Evolutionary conservation across 2,888 invertebrate species (phyloP), one percentile per base, ranked within the genome.

Genomic region (Phasia obesa): DNA sequence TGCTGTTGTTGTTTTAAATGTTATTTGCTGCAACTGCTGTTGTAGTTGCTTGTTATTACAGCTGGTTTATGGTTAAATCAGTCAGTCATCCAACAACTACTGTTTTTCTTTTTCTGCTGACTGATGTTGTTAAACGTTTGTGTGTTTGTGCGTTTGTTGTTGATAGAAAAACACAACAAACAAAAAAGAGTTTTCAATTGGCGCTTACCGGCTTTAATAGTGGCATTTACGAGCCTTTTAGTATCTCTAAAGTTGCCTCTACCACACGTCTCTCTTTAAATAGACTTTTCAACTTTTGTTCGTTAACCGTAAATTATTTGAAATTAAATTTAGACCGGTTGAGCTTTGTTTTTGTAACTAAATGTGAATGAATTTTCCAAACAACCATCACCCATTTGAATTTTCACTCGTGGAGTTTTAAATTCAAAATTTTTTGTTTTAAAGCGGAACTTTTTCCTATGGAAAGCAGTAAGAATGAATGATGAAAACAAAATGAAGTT

Each of bases 21-120:
- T 82, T 86, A 35, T 74, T 84, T 74, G 71, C 53, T 74, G 21
- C 23, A 71, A 13, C 2, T 77, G 27, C 27, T 69, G 42, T 57
- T 53, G 53, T 17, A 27, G 42, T 51, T 51, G 59, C 42, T 67
- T 69, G 44, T 60, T 77, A 69, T 77, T 77, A 53, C 69, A 67
- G 65, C 73, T 73, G 79, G 65, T 73, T 79, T 59, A 77, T 77
- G 65, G 79, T 79, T 79, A 73, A 79, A 73, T 79, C 79, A 73
- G 73, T 79, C 79, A 78, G 73, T 79, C 79, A 78, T 55, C 47
- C 70, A 78, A 70, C 77, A 51, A 78, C 70, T 47, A 67, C 65
- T 75, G 38, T 5, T 67, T 47, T 38, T 44, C 19, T 4, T 19
- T 42, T 60, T 19, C 6, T 59, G 9, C 7, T 21, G 25, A 3